A percentile compares a stretch with the other conserved stretches of the same genome.
These are phyloP conservation scores for Cossypha polioptera DNA, from an alignment of 2,797 vertebrate species.

Conservation along the genomic window DNA sequence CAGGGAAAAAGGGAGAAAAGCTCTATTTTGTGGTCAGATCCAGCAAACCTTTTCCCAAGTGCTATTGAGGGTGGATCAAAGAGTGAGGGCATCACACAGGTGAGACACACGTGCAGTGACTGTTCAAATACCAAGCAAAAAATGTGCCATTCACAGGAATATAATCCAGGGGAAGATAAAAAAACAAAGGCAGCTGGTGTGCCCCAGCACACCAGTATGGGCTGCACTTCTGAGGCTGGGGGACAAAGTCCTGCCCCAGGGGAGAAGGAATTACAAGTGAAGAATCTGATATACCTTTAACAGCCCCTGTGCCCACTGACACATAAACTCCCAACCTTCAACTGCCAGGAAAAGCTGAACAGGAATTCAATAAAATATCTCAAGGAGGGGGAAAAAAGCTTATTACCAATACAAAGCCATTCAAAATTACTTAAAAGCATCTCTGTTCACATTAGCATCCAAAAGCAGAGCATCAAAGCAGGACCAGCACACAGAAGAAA, in stretches of 20 bases:
- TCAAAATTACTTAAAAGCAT: background rate
- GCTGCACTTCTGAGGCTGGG: background rate
- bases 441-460: background rate
- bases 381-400: background rate
- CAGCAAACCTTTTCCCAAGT: background rate
- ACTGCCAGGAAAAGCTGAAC: background rate
- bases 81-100: background rate
- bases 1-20: background rate
- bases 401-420: background rate
- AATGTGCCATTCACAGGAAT: background rate
- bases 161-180: background rate
- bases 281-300: background rate
- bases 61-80: background rate
- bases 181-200: background rate
- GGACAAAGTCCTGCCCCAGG: background rate
- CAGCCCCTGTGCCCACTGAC: rapidly evolving
- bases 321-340: background rate
- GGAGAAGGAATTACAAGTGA: background rate
- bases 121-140: background rate
- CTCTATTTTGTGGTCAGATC: background rate
- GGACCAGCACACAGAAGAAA: background rate
- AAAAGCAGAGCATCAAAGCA: background rate
- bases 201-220: background rate
- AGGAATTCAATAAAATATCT: background rate
- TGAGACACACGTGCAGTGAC: background rate